Evolutionary conservation across 1,140 invertebrate species (phyloP).

Genomic region (Cherax destructor): DNA sequence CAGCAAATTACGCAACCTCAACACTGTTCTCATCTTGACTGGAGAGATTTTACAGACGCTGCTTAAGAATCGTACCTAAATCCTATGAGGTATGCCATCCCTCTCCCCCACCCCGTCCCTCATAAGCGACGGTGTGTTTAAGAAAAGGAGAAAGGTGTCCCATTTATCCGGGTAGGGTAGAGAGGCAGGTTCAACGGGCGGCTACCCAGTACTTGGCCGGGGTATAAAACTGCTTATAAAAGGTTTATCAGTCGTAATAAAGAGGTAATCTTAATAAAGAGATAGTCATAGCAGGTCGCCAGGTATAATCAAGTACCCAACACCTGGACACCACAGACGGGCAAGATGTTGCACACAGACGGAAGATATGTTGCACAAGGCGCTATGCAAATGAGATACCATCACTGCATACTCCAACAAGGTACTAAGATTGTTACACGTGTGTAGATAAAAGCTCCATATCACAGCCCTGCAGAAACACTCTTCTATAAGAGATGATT

Average conservation of each 20-base stretch:
- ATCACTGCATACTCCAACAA: slow-evolving; percentile 42
- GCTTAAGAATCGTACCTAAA: background rate
- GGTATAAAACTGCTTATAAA: slow-evolving; percentile 44
- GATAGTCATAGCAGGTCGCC: slow-evolving; percentile 49
- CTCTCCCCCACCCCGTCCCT: background rate
- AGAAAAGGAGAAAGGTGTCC: background rate
- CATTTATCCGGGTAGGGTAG: background rate
- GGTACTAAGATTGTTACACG: background rate
- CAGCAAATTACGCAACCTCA: slow-evolving; percentile 11
- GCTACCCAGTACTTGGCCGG: background rate
- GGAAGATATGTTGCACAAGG: slow-evolving; percentile 25
- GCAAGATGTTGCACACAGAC: slow-evolving; percentile 16
- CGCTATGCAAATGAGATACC: slow-evolving; percentile 61
- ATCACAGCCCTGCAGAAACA: background rate
- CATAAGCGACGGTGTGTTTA: background rate
- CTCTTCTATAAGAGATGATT: background rate
- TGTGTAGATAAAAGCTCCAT: background rate
- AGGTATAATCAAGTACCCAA: slow-evolving; percentile 49
- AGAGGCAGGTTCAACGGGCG: background rate
- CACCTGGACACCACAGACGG: background rate
- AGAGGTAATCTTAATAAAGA: slow-evolving; percentile 55
- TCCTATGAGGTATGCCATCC: background rate
- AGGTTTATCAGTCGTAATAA: slow-evolving; percentile 64
- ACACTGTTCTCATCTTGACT: background rate
- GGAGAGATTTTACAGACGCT: background rate